Base-by-base conservation (phyloP, 1,140 invertebrate species). In the Solenopsis fugax region DNA sequence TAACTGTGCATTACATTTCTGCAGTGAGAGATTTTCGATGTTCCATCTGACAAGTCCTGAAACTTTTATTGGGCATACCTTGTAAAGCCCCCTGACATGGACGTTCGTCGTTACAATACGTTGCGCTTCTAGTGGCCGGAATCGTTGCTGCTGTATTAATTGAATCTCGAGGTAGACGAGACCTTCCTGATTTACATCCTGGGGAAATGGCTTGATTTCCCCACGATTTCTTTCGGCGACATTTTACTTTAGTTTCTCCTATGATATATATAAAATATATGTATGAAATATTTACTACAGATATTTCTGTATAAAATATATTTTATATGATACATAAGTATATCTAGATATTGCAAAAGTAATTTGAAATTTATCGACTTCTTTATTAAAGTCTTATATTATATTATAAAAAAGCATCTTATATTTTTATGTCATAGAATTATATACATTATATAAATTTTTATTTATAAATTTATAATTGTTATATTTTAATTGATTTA, bases 41-140 rank as follows among this genome's bases (percentile, higher is more conserved):
- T 82, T 58, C 41, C 37, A 58, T 45, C 16, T 9, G 54, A 45
- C 10, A 72, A 82, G 65, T 60, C 24, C 67, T 29, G 52, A 82
- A 72, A 58, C 80, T 73, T 72, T 82, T 82, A 82, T 82, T 82
- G 67, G 67, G 54, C 65, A 82, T 24, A 82, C 67, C 52, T 82
- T 82, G 52, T 21, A 82, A 56, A 58, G 37, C 12, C 24, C 12
- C 34, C 37, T 54, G 80, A 82, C 67, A 73, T 34, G 24, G 37
- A 58, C 80, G 41, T 69, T 21, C 50, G 21, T 72, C 52, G 34
- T 72, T 82, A 34, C 77, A 69, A 80, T 56, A 67, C 62, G 29
- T 41, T 41, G 34, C 48, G n/a, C 21, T 69, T 41, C 62, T 34
- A 54, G 7, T 10, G 24, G 41, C 4, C 34, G 45, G 48, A 58